A percentile compares a stretch with the other conserved stretches of the same genome.
These are phyloP conservation scores for Pseudachorutes palmiensis DNA, from an alignment of 1,140 invertebrate species.

Conservation along the genomic window DNA sequence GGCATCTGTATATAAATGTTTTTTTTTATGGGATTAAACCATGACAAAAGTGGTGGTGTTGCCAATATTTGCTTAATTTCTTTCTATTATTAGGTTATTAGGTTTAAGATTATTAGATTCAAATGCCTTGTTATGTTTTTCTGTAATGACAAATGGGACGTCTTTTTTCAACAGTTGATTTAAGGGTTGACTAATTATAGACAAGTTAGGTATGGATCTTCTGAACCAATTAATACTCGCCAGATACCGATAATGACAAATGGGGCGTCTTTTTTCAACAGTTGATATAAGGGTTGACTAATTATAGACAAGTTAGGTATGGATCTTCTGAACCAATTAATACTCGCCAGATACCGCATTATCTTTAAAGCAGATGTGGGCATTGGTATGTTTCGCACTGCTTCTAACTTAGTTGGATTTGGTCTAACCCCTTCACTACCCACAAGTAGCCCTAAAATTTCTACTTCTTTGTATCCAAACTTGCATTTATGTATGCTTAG, in stretches of 20 bases:
- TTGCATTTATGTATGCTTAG: not conserved
- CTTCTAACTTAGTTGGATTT: not conserved
- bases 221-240: not conserved
- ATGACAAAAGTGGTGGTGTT: too few relatives aligned
- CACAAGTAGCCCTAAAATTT: not conserved
- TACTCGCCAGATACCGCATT: not conserved
- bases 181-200: not conserved
- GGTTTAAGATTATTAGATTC: too few relatives aligned
- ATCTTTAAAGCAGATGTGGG: not conserved
- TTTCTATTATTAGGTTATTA: too few relatives aligned
- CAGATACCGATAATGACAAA: not conserved
- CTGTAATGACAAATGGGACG: too few relatives aligned
- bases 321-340: not conserved
- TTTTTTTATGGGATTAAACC: too few relatives aligned
- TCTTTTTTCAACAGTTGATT: too few relatives aligned
- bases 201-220: not conserved
- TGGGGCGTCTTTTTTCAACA: not conserved
- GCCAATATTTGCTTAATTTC: too few relatives aligned
- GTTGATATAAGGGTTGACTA: not conserved
- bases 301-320: not conserved
- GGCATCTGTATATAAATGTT: too few relatives aligned
- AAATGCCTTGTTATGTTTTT: too few relatives aligned
- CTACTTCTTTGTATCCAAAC: not conserved
- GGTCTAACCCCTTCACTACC: not conserved
- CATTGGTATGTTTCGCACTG: not conserved